Conservation (phyloP, 2,888 invertebrate genomes). For the Diachrysia chrysitis region DNA sequence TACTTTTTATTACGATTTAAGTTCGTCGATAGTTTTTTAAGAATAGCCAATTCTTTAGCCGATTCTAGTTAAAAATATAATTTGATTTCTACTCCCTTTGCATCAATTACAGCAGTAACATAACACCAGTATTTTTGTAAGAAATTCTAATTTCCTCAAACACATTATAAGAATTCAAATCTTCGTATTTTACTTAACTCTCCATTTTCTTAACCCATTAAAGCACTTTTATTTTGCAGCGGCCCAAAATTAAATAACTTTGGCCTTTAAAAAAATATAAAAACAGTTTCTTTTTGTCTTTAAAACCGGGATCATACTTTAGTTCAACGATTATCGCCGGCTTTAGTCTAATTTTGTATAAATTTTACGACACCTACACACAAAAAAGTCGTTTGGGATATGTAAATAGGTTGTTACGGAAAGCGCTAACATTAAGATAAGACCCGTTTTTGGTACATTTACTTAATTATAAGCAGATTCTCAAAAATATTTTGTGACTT, state of each 20-base stretch:
- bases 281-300: neutral
- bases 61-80: no score
- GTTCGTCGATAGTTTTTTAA: no score
- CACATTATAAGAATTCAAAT: no score
- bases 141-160: no score
- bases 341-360: constrained; percentile 12
- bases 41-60: no score
- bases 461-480: neutral
- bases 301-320: neutral
- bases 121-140: no score
- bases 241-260: neutral
- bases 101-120: no score
- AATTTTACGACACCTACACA: constrained; percentile 9
- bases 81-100: no score
- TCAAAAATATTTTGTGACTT: neutral
- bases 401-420: constrained; percentile 27
- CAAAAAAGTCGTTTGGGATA: constrained; percentile 17
- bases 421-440: constrained; percentile 9
- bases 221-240: neutral
- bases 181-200: neutral
- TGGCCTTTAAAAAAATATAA: neutral
- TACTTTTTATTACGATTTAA: no score
- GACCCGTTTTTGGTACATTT: constrained; percentile 13
- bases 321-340: constrained; percentile 11
- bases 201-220: neutral